Percentiles rank a stretch among this genome's conserved stretches.
Conservation (phyloP, 2,797 vertebrate genomes). For the Notolepis coatsorum region DNA sequence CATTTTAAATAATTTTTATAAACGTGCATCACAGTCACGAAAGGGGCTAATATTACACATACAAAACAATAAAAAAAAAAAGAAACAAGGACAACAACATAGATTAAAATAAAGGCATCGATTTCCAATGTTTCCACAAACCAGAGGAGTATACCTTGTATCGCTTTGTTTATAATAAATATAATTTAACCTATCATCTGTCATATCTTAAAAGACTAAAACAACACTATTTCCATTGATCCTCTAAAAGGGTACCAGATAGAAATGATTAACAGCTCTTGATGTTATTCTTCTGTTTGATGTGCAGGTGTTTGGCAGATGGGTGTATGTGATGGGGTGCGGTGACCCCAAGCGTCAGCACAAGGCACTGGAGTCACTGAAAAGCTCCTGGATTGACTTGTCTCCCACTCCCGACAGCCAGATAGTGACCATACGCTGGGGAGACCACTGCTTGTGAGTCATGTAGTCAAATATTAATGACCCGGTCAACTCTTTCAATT, state of each 20-base stretch:
- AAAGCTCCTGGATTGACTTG: constrained; percentile 76
- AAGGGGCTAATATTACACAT: too few relatives aligned
- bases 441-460: constrained; percentile 75
- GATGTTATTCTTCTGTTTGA: background rate
- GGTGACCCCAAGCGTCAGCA: constrained; percentile 71
- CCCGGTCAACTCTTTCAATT: too few relatives aligned
- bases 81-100: too few relatives aligned
- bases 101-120: too few relatives aligned
- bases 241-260: background rate
- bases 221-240: too few relatives aligned
- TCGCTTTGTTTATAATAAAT: background rate
- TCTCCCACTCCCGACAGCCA: constrained; percentile 54
- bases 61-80: too few relatives aligned
- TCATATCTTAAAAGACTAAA: too few relatives aligned
- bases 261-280: background rate
- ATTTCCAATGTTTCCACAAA: too few relatives aligned
- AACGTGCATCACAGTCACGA: too few relatives aligned
- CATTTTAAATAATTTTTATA: too few relatives aligned
- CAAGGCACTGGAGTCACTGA: constrained; percentile 68
- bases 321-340: constrained; percentile 77
- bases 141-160: background rate
- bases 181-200: background rate
- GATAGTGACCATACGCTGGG: constrained; percentile 65
- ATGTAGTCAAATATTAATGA: background rate
- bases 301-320: constrained; percentile 72